Evolutionary conservation across 2,888 invertebrate species (phyloP).

Genomic region (Biston stratarius): DNA sequence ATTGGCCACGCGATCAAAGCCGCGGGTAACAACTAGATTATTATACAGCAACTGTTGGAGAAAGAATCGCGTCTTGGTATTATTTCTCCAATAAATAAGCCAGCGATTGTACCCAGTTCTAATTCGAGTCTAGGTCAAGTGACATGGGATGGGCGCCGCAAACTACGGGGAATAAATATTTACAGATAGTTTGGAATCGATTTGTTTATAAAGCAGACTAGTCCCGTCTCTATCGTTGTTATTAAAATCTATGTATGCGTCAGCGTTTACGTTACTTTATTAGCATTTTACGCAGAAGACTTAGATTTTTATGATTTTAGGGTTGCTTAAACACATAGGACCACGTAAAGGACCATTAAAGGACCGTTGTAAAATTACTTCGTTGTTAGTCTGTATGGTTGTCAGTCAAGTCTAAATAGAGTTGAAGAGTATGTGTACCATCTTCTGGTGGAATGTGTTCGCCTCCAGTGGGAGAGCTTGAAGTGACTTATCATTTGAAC

Average conservation of each 20-base stretch:
- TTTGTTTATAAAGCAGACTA: conserved; percentile 18
- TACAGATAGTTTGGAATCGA: conserved; percentile 24
- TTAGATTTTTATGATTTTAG: background rate
- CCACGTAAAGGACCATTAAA: too few relatives aligned
- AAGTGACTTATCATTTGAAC: too few relatives aligned
- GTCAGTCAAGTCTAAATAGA: too few relatives aligned
- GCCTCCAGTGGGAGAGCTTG: too few relatives aligned
- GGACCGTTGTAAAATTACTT: too few relatives aligned
- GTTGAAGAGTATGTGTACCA: too few relatives aligned
- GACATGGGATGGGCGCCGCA: conserved; percentile 30
- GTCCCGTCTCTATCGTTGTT: background rate
- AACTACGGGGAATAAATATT: conserved; percentile 26
- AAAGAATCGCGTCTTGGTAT: conserved; percentile 6
- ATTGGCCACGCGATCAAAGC: too few relatives aligned
- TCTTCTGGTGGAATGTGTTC: too few relatives aligned
- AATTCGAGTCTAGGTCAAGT: conserved; percentile 24
- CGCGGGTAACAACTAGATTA: too few relatives aligned
- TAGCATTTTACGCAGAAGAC: background rate
- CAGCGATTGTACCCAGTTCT: conserved; percentile 16
- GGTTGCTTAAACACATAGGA: background rate
- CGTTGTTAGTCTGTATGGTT: too few relatives aligned
- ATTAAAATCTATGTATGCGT: conserved; percentile 21
- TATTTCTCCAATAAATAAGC: conserved; percentile 15
- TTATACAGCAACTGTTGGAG: background rate
- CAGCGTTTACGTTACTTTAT: background rate